phyloP scores from a whole-genome alignment of 2,797 vertebrate species.

The Tinamus major region DNA sequence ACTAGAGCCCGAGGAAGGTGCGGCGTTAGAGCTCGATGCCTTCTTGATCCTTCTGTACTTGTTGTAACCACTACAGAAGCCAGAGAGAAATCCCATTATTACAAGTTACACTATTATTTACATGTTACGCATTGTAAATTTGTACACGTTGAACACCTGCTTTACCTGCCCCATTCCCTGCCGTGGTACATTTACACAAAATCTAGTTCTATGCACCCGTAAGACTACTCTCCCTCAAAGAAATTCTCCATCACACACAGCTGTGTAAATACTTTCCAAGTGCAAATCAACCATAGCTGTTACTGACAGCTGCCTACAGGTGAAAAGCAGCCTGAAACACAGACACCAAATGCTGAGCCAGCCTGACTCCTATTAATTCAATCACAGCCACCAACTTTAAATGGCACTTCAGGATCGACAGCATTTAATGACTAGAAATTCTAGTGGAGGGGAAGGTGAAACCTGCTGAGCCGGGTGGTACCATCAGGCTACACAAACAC shows the following conservation, averaged over 20 bases:
- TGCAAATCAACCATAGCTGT: not conserved
- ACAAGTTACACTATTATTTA: not conserved
- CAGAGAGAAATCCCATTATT: not conserved
- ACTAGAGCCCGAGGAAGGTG: not conserved
- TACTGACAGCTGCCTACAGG: not conserved
- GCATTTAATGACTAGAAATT: not conserved
- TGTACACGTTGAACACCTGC: rapidly evolving
- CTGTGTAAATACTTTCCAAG: not conserved
- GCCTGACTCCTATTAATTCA: not conserved
- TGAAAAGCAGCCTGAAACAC: not conserved
- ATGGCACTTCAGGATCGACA: not conserved
- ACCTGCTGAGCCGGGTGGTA: not conserved
- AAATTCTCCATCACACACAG: not conserved
- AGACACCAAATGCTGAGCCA: not conserved
- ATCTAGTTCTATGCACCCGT: too few species aligned
- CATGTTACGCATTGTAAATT: not conserved
- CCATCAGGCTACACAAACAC: too few species aligned
- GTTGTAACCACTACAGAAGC: slow-evolving; percentile 42
- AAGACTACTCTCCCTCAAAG: too few species aligned
- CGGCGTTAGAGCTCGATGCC: not conserved
- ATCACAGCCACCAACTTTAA: not conserved
- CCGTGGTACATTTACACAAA: rapidly evolving
- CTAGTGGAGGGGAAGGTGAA: not conserved
- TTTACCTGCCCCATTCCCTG: rapidly evolving
- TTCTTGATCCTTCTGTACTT: slow-evolving; percentile 54